phyloP scores from a whole-genome alignment of 2,113 vertebrate species.

The Sinocyclocheilus anophthalmus region DNA sequence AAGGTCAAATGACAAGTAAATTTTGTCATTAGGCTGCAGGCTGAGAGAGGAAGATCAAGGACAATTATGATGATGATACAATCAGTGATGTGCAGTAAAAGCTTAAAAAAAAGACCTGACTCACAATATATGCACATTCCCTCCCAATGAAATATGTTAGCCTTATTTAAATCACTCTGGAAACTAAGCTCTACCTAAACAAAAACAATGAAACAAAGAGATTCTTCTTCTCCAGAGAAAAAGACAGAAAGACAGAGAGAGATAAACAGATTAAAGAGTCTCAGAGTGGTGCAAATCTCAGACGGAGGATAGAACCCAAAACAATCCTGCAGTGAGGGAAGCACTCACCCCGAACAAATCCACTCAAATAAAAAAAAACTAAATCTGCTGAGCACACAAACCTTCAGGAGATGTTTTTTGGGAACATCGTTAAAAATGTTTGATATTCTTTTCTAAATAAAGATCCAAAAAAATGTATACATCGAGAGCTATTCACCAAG shows the following conservation, averaged over 20 bases:
- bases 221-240: not conserved
- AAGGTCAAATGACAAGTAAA: slow-evolving; percentile 38
- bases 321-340: slow-evolving; percentile 20
- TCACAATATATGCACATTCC: not conserved
- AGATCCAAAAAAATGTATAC: not conserved
- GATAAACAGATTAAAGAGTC: slow-evolving; percentile 17
- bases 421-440: slow-evolving; percentile 4
- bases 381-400: slow-evolving; percentile 8
- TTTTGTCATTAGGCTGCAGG: not conserved
- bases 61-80: slow-evolving; percentile 19
- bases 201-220: slow-evolving; percentile 15
- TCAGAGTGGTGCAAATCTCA: slow-evolving; percentile 25
- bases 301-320: slow-evolving; percentile 30
- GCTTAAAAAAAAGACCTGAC: not conserved
- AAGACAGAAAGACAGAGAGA: not conserved
- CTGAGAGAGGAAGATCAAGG: not conserved
- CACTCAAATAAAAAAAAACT: slow-evolving; percentile 15
- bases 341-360: slow-evolving; percentile 44
- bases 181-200: slow-evolving; percentile 1
- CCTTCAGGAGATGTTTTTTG: not conserved
- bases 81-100: slow-evolving; percentile 13
- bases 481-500: not conserved
- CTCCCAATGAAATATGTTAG: not conserved
- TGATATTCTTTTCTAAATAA: not conserved
- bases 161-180: not conserved